Base-by-base conservation (phyloP, 2,888 invertebrate species). In the Adineta ricciae region DNA sequence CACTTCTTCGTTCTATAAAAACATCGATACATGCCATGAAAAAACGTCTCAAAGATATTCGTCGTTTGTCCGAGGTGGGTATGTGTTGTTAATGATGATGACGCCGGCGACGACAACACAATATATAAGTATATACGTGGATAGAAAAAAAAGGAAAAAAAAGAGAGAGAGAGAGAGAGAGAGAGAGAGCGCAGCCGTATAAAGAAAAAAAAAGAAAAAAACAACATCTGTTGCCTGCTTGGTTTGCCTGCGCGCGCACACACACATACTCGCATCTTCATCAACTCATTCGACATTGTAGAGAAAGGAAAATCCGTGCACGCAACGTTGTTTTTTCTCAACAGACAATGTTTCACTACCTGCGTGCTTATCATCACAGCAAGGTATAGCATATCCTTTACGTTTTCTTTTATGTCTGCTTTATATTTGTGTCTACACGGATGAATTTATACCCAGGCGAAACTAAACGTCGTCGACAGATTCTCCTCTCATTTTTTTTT, bases 11-110 rank as follows among this genome's bases (percentile, higher is more conserved):
- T 41, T 78, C 78, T 38, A 78, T 78, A 78, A 78, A 78, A 78
- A 41, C 78, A 41, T 78, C 78, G 41, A 78, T 78, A 78, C 9
- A 78, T 78, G 78, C 78, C 24, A 78, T 78, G 78, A 78, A 78
- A 78, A 78, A 78, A n/a, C 78, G 78, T 78, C 41, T 78, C 38
- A 78, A 41, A 78, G 38, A 78, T 78, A 78, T 78, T 41, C 38
- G 78, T 41, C 38, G 78, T 41, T 78, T 78, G 38, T 78, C 78
- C 38, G 78, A 78, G 78, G 78, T 78, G 78, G 41, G 78, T 41
- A 78, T 78, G 27, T 64, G 64, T 32, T 64, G 64, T 64, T 64
- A 32, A 64, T 64, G 64, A 64, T 36, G 32, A 64, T 64, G 52
- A 52, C 21, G 52, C 1, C 21, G 64, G 32, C 19, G 64, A 64